These are phyloP conservation scores for Artemia sp. DNA, from an alignment of 2,888 invertebrate genomes.

Conservation along the genomic window DNA sequence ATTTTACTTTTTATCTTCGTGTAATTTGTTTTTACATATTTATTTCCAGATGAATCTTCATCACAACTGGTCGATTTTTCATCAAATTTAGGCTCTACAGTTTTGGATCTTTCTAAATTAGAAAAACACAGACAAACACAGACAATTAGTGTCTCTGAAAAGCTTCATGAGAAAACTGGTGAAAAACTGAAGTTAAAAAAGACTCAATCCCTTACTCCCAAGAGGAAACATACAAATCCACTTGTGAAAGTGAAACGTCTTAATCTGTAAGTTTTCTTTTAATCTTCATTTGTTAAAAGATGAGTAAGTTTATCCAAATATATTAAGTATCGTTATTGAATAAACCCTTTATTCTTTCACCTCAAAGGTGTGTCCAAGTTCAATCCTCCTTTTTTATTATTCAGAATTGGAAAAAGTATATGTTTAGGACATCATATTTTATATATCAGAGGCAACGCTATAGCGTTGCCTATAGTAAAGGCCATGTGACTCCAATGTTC, in stretches of 20 bases:
- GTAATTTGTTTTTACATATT: neutral
- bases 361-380: too few relatives aligned
- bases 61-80: neutral
- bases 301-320: neutral
- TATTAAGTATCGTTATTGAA: neutral
- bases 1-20: too few relatives aligned
- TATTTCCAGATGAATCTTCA: conserved; percentile 6
- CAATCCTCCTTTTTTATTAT: too few relatives aligned
- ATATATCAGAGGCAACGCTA: too few relatives aligned
- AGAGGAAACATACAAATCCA: neutral
- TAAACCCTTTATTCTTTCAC: too few relatives aligned
- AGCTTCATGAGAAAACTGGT: conserved; percentile 4
- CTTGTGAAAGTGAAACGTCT: neutral
- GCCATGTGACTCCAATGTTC: too few relatives aligned
- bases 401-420: too few relatives aligned
- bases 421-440: too few relatives aligned
- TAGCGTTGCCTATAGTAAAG: too few relatives aligned
- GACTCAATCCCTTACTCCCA: neutral
- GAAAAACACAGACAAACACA: neutral
- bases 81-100: neutral
- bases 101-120: conserved; percentile 1
- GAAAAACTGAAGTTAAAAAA: neutral
- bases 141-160: neutral
- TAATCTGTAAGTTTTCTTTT: conserved; percentile 1
- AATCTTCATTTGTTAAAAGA: neutral